Conservation (phyloP, 2,797 vertebrate genomes). For the Podargus strigoides region DNA sequence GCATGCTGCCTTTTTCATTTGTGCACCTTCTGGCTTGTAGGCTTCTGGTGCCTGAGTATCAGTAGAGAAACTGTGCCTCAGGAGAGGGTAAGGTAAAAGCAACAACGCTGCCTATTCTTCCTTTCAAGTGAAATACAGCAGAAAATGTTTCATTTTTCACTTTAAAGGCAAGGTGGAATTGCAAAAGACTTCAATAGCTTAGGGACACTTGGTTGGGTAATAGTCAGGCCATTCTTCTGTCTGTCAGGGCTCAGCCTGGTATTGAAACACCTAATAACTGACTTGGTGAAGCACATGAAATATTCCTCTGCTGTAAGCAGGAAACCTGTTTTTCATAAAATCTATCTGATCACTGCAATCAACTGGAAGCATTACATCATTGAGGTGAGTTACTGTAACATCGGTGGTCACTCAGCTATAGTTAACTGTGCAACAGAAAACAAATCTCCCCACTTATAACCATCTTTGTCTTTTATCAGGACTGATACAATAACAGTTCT, state of each 20-base stretch:
- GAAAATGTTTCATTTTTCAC: slow-evolving; percentile 40
- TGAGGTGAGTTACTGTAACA: not conserved
- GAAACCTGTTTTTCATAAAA: slow-evolving; percentile 12
- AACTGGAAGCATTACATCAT: not conserved
- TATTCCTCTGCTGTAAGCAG: not conserved
- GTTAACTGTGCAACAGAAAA: not conserved
- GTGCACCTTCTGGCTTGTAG: not conserved
- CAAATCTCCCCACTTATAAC: not conserved
- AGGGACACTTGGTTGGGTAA: slow-evolving; percentile 20
- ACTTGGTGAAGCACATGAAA: not conserved
- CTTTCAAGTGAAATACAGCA: slow-evolving; percentile 10
- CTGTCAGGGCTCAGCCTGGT: slow-evolving; percentile 12
- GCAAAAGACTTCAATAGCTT: not conserved
- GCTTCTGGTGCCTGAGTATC: not conserved
- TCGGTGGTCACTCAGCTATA: not conserved
- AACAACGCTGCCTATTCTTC: not conserved
- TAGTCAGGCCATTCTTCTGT: slow-evolving; percentile 16
- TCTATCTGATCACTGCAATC: not conserved
- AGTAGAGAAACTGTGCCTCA: not conserved
- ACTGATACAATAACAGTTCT: not conserved
- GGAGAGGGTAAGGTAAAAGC: not conserved
- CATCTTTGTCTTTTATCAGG: not conserved
- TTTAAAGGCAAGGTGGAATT: slow-evolving; percentile 2
- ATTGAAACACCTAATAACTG: not conserved
- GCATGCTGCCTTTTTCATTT: not conserved